These are phyloP conservation scores for Bubo blakistoni DNA, from an alignment of 2,113 vertebrate species.

Conservation along the genomic window DNA sequence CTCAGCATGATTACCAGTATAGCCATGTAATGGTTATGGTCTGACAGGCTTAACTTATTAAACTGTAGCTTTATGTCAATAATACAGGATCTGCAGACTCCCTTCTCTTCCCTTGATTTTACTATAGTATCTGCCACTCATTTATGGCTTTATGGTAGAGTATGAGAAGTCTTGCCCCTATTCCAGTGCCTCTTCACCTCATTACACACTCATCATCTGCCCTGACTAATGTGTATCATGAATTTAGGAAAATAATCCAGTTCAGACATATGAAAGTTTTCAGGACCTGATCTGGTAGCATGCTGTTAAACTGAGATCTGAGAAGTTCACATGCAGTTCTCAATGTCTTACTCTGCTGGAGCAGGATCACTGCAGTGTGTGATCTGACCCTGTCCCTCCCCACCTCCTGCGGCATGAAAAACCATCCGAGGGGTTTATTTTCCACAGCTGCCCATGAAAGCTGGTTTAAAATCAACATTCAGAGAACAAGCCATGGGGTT, in stretches of 20 bases:
- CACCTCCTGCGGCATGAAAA: not conserved
- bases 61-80: not conserved
- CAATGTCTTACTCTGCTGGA: not conserved
- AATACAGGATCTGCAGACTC: not conserved
- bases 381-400: slow-evolving; percentile 11
- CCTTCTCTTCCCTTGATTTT: not conserved
- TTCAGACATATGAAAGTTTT: not conserved
- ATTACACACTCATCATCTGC: not conserved
- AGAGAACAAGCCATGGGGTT: slow-evolving; percentile 17
- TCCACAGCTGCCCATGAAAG: slow-evolving; percentile 37
- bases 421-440: slow-evolving; percentile 26
- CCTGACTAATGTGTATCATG: not conserved
- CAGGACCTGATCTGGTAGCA: not conserved
- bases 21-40: not conserved
- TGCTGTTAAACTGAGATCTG: slow-evolving; percentile 18
- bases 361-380: not conserved
- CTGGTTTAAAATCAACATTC: slow-evolving; percentile 39
- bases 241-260: not conserved
- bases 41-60: not conserved
- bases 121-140: not conserved
- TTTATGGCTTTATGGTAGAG: not conserved
- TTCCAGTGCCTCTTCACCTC: not conserved
- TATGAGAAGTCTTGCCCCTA: not conserved
- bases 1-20: not conserved
- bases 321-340: not conserved